Conservation (phyloP, 2,888 invertebrate genomes). For the Unio delphinus region DNA sequence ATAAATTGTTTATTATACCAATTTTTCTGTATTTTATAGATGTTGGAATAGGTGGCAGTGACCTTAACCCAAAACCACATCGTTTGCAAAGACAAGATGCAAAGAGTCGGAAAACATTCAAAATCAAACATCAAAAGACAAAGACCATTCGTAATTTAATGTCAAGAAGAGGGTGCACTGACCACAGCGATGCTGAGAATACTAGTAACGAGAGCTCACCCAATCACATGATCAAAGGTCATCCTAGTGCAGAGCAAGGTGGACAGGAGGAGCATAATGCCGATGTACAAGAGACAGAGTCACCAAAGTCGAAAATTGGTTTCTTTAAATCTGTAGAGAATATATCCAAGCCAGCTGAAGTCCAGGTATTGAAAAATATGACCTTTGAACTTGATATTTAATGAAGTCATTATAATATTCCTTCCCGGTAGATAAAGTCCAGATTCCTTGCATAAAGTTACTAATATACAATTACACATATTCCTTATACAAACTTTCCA, state of each 20-base stretch:
- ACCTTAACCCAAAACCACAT: conserved; percentile 70
- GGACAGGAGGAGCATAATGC: background rate
- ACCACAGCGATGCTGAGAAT: conserved; percentile 45
- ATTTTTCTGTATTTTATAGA: conserved; percentile 2
- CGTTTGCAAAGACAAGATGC: conserved; percentile 90
- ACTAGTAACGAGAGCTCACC: conserved; percentile 49
- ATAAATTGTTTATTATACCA: background rate
- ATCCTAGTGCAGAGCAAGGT: conserved; percentile 4
- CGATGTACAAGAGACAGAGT: conserved; percentile 9
- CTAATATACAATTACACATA: no score
- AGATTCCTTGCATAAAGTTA: no score
- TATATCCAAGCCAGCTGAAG: conserved; percentile 53
- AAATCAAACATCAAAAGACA: conserved; percentile 72
- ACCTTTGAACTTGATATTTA: no score
- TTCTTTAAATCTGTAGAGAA: conserved; percentile 57
- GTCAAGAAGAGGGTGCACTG: conserved; percentile 38
- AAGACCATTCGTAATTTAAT: conserved; percentile 53
- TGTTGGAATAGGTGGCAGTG: conserved; percentile 15
- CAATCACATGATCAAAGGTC: conserved; percentile 13
- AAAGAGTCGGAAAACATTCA: conserved; percentile 93
- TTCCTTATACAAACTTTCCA: no score
- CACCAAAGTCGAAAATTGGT: conserved; percentile 28
- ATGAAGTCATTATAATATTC: no score
- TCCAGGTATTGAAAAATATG: background rate
- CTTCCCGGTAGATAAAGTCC: no score